Evolutionary conservation across 2,888 invertebrate species (phyloP), one percentile per base, ranked within the genome.

Genomic region (Elegia similella): DNA sequence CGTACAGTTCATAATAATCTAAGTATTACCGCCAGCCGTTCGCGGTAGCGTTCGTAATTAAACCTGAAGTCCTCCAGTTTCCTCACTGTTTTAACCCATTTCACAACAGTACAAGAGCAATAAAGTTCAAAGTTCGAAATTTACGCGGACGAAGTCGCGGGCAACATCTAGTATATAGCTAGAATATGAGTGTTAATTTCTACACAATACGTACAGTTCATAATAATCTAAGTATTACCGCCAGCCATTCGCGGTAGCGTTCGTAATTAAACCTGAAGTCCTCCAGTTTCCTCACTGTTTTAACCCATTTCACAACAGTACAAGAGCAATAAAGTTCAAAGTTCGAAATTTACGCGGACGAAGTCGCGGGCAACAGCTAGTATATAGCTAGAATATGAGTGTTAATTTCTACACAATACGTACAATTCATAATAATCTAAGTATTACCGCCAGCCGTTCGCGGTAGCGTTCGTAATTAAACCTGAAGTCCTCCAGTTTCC

Each of bases 121-220:
- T 44, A 55, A 55, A 46, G 55, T 47, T 47, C 38, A 47, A 38
- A 47, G 13, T 55, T n/a, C n/a, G n/a, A n/a, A n/a, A n/a, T n/a
- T n/a, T n/a, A n/a, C n/a, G n/a, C n/a, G n/a, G n/a, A n/a, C n/a
- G n/a, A n/a, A n/a, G n/a, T n/a, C n/a, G n/a, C n/a, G n/a, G n/a
- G n/a, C n/a, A n/a, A n/a, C n/a, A n/a, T n/a, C n/a, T n/a, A n/a
- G n/a, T n/a, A n/a, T n/a, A n/a, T n/a, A n/a, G n/a, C n/a, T n/a
- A n/a, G n/a, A n/a, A n/a, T n/a, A n/a, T n/a, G n/a, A n/a, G n/a
- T n/a, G n/a, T n/a, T n/a, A n/a, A n/a, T n/a, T n/a, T n/a, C n/a
- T n/a, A n/a, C n/a, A n/a, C n/a, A n/a, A n/a, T n/a, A n/a, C n/a
- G n/a, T 34, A 8, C 34, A 6, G 2, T 6, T 6, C 30, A 30